Base-by-base conservation (phyloP, 1,140 invertebrate genomes). In the Anastatus disparis region DNA sequence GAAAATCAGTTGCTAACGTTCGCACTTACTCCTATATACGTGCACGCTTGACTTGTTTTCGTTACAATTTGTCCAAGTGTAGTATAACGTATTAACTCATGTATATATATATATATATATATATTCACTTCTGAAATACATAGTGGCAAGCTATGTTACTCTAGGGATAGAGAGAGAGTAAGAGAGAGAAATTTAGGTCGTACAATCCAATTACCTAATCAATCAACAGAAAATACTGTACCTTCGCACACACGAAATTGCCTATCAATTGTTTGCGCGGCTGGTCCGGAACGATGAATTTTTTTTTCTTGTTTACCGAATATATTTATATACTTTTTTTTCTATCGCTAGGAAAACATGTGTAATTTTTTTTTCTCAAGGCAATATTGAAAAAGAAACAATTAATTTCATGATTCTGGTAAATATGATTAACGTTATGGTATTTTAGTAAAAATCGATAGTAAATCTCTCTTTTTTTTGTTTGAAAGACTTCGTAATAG, bases 41-140 rank as follows among this genome's bases (percentile, higher is more conserved):
- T n/a, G n/a, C 26, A 29, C 63, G 38, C 50, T 55, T 35, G 63
- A 65, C 50, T 20, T 50, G 63, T 48, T 22, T n/a, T 38, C 56
- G 58, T 22, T 62, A 56, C 66, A 69, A 69, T 69, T 69, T 69
- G 46, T 62, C 48, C 2, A 69, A 42, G 46, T 40, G 35, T 20
- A 53, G 15, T 13, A 2, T 13, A 46, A 9, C 22, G n/a, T 52
- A 40, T 24, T 27, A 12, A 27, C n/a, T 22, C 8, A 52, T 24
- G 12, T 35, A 56, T 56, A 31, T 17, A 56, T 56, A 56, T 56
- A 56, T 56, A 56, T n/a, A 56, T 56, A 56, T 58, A 58, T 58
- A 55, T 29, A 31, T 35, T 4, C 31, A 35, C 7, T 50, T 17
- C 20, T 40, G 61, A 52, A 50, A 50, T n/a, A n/a, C n/a, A n/a